phyloP scores from a whole-genome alignment of 2,797 vertebrate species.

The Sebastes vulpes region DNA sequence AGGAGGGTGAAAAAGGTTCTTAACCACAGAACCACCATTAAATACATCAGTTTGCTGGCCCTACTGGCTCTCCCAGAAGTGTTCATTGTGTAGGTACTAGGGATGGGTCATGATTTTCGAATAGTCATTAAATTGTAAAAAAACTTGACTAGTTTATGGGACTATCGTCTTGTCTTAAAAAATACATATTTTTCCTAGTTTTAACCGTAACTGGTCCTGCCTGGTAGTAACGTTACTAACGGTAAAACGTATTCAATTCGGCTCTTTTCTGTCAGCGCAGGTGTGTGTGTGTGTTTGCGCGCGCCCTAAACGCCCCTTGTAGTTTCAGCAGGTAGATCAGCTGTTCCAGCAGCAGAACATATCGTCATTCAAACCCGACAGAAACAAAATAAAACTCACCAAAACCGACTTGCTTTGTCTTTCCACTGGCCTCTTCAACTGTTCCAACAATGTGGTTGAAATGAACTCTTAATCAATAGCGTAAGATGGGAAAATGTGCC shows the following conservation, averaged over 20 bases:
- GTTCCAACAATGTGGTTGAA: neutral
- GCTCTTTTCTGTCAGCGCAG: neutral
- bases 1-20: slow-evolving; percentile 1
- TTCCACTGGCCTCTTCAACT: neutral
- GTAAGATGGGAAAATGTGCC: too few species aligned
- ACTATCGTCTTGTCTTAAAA: neutral
- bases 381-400: neutral
- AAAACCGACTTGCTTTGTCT: neutral
- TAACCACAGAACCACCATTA: slow-evolving; percentile 4
- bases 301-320: neutral
- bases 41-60: neutral
- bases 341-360: neutral
- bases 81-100: neutral
- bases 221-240: too few species aligned
- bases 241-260: neutral
- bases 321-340: neutral
- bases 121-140: neutral
- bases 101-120: neutral
- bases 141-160: neutral
- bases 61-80: neutral
- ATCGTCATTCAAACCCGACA: neutral
- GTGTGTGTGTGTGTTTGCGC: accelerated
- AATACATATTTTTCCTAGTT: neutral
- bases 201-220: neutral
- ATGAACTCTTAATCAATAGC: neutral